Evolutionary conservation across 1,140 invertebrate species (phyloP), one percentile per base, ranked within the genome.

Genomic region (Teleogryllus occipitalis): DNA sequence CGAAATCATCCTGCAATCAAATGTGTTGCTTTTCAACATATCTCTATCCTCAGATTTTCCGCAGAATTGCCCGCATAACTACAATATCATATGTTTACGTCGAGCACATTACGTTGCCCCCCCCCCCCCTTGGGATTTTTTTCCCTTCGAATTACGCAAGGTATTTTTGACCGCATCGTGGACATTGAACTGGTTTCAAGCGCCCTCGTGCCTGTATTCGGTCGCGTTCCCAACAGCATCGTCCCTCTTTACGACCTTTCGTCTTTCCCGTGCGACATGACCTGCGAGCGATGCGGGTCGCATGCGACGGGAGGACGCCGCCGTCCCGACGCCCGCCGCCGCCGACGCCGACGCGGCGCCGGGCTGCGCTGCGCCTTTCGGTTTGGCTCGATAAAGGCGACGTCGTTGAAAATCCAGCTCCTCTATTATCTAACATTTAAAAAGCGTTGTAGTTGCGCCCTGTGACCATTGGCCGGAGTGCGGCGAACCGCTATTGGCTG

Each of bases 311-410:
- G 75, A 46, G 75, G 47, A 76, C 47, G 47, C 75, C 39, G 75
- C 39, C 27, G 27, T 18, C 14, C 10, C n/a, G 5, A 15, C 47
- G 39, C 27, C 75, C 27, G 39, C 75, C 47, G n/a, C 47, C 47
- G 18, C 27, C 39, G n/a, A n/a, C 75, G 39, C 75, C 47, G 39
- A 46, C 75, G 39, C 39, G 47, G 15, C 8, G 75, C 27, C 27
- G 47, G 22, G 75, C 27, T 39, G 39, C 27, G 27, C 75, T 76
- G 75, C 75, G 47, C 75, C 39, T 46, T 76, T 76, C 75, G 27
- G n/a, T 76, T 76, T 47, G 75, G 39, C 75, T 76, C 27, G 27
- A 76, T 46, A 27, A 47, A 8, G 27, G n/a, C 7, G 75, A 76
- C 27, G 54, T 14, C 54, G 54, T 65, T 65, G 54, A 65, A 65